Evolutionary conservation across 2,888 invertebrate species (phyloP).

Genomic region (Drosophila crucigera): DNA sequence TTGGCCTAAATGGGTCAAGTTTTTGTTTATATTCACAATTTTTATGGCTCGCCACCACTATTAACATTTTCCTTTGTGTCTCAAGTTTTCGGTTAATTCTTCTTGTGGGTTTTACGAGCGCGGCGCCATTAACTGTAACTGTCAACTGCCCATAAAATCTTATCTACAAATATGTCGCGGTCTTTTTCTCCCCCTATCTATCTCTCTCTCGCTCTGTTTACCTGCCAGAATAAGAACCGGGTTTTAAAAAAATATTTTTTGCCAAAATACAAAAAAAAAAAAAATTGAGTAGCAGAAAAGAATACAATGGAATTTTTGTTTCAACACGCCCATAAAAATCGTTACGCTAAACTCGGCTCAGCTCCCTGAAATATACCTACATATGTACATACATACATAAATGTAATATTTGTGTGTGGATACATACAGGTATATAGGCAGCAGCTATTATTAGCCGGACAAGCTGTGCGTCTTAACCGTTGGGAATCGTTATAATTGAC

Average conservation of each 20-base stretch:
- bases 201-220: slow-evolving; percentile 1
- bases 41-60: slow-evolving; percentile 49
- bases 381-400: background rate
- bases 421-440: background rate
- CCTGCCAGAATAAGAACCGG: slow-evolving; percentile 20
- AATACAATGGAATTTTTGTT: slow-evolving; percentile 32
- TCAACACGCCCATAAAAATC: slow-evolving; percentile 50
- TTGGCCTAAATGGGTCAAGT: slow-evolving; percentile 69
- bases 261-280: slow-evolving; percentile 34
- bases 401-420: background rate
- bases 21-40: slow-evolving; percentile 61
- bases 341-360: slow-evolving; percentile 20
- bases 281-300: slow-evolving; percentile 3
- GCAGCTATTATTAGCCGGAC: slow-evolving; percentile 50
- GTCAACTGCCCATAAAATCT: slow-evolving; percentile 73
- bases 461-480: slow-evolving; percentile 46
- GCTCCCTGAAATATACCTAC: slow-evolving; percentile 4
- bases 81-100: slow-evolving; percentile 56
- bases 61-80: slow-evolving; percentile 39
- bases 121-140: slow-evolving; percentile 74
- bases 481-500: slow-evolving; percentile 70
- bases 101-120: slow-evolving; percentile 68
- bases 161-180: slow-evolving; percentile 56
- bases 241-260: slow-evolving; percentile 41
- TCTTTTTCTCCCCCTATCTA: background rate